phyloP scores from a whole-genome alignment of 2,113 vertebrate genomes.

The Leucopsar rothschildi region DNA sequence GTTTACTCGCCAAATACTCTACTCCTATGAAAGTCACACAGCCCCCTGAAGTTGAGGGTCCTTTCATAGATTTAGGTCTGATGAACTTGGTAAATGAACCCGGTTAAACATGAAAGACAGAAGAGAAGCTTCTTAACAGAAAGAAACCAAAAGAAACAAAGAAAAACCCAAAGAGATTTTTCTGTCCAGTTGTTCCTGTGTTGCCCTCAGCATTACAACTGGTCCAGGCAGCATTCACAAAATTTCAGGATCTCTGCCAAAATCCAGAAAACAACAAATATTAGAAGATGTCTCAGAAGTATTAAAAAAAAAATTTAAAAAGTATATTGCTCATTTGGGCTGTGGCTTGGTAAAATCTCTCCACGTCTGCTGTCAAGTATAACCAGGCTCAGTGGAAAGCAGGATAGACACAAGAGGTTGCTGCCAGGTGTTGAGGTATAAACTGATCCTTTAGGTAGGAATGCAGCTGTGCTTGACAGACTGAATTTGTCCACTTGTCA shows the following conservation, averaged over 20 bases:
- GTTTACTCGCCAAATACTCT: not conserved
- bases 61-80: not conserved
- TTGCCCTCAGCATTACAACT: not conserved
- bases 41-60: not conserved
- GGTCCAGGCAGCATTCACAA: conserved; percentile 5
- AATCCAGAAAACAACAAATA: conserved; percentile 31
- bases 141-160: not conserved
- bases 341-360: conserved; percentile 62
- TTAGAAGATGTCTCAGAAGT: conserved; percentile 24
- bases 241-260: conserved; percentile 32
- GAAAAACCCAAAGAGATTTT: not conserved
- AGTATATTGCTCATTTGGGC: conserved; percentile 56
- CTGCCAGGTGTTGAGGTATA: conserved; percentile 47
- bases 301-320: not conserved
- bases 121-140: not conserved
- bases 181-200: not conserved
- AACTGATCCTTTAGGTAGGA: conserved; percentile 65
- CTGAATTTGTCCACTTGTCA: conserved; percentile 79
- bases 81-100: not conserved
- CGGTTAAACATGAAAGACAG: not conserved
- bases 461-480: conserved; percentile 76
- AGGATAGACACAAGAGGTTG: conserved; percentile 32
- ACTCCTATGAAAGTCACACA: not conserved
- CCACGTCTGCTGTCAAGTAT: conserved; percentile 36
- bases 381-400: conserved; percentile 43